Evolutionary conservation across 2,113 vertebrate species (phyloP).

Genomic region (Corvus moneduloides): DNA sequence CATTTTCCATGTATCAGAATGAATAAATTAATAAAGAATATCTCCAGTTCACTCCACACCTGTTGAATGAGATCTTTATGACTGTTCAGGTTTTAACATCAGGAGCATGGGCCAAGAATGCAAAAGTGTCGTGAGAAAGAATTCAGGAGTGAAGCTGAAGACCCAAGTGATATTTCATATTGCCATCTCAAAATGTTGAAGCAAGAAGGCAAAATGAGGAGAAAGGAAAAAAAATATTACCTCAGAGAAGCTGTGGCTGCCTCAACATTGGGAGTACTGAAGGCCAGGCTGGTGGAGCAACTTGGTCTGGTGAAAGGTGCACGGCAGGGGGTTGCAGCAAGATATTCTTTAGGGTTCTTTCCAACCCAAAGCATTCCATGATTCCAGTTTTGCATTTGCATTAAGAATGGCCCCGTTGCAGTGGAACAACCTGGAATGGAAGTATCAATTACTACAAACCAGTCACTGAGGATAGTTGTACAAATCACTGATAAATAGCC

Average conservation of each 20-base stretch:
- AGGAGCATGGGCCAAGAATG: not conserved
- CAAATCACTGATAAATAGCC: not conserved
- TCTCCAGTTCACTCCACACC: not conserved
- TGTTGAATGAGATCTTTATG: constrained; percentile 7
- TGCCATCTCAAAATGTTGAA: not conserved
- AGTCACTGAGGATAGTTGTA: not conserved
- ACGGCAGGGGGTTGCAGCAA: not conserved
- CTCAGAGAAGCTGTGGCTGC: not conserved
- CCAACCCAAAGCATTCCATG: not conserved
- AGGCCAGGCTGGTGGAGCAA: not conserved
- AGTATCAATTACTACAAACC: not conserved
- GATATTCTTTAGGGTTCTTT: not conserved
- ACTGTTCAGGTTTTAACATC: not conserved
- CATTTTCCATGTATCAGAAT: not conserved
- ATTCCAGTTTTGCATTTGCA: not conserved
- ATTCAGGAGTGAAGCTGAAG: not conserved
- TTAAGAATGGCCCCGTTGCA: not conserved
- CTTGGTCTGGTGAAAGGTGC: not conserved
- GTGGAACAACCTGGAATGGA: not conserved
- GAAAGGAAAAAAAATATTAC: not conserved
- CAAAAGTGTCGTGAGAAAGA: not conserved
- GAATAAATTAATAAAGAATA: not conserved
- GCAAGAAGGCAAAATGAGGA: not conserved
- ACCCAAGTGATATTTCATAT: not conserved
- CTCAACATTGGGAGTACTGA: not conserved